Evolutionary conservation across 2,113 vertebrate genomes (phyloP), one percentile per base, ranked within the genome.

Genomic region (Fregata magnificens): DNA sequence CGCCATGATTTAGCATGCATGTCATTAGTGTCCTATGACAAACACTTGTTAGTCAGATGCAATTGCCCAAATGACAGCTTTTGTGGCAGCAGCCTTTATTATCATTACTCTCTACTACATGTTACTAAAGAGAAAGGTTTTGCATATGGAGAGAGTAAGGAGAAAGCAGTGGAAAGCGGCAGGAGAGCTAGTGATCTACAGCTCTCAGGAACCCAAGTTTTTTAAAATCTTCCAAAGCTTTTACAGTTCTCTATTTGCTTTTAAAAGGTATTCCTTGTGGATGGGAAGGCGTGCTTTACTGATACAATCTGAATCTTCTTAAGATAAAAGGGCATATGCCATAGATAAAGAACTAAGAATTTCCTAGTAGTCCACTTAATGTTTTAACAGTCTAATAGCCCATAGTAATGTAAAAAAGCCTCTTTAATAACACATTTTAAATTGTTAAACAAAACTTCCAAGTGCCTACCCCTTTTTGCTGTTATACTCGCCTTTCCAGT

Each of bases 261-360:
- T 89, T 78, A 42, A 81, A 83, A 78, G 7, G 24, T 47, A 3
- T 78, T 78, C 42, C 32, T 72, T 2, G 2, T 36, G 32, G 55
- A 32, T 70, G 18, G n/a, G n/a, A 83, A 77, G 49, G 34, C 26
- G 11, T 0, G 0, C 32, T 53, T 74, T 67, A 45, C 11, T 52
- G 31, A 53, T 53, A n/a, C 2, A 5, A 49, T 82, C 20, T 42
- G 22, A 67, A 67, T 82, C 38, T 70, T 74, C 40, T 65, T 71
- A 25, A 80, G 44, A 53, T 82, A 28, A 61, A 82, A 88, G n/a
- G 14, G 13, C 10, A 26, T 4, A 2, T n/a, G 16, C 9, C 16
- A 5, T 31, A 62, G 21, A 24, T 82, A 67, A 86, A 52, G 36
- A 77, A 36, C 34, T 21, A 40, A 70, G 49, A 73, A 34, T 71